phyloP scores from a whole-genome alignment of 2,888 invertebrate species.

The Metallyticus violacea region DNA sequence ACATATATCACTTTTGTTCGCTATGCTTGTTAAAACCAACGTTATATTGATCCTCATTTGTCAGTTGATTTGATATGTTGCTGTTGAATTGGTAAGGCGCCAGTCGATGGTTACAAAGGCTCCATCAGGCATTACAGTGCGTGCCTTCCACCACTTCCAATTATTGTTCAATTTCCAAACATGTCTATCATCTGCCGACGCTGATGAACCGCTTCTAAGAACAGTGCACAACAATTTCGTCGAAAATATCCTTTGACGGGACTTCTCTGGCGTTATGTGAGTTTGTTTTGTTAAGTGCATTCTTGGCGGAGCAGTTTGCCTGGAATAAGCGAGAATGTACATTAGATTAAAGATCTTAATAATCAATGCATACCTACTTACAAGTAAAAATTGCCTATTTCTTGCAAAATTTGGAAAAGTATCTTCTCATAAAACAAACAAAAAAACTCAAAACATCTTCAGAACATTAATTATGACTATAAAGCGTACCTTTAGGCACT shows the following conservation, averaged over 20 bases:
- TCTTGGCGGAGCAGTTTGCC: no score
- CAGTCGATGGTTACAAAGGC: background rate
- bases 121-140: background rate
- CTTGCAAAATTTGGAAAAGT: no score
- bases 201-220: background rate
- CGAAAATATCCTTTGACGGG: background rate
- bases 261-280: background rate
- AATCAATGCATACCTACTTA: no score
- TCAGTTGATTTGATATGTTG: background rate
- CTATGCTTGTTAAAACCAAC: background rate
- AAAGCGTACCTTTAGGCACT: no score
- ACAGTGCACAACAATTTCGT: background rate
- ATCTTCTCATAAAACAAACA: no score
- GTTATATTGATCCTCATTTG: background rate
- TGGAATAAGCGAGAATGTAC: no score
- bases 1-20: background rate
- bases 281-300: background rate
- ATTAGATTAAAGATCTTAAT: no score
- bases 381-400: no score
- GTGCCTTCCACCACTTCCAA: background rate
- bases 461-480: no score
- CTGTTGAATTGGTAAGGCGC: background rate
- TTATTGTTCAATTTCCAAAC: background rate
- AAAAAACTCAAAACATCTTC: no score
- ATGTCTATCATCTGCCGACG: background rate